Evolutionary conservation across 1,140 invertebrate species (phyloP), one percentile per base, ranked within the genome.

Genomic region (Trachymyrmex cornetzi): DNA sequence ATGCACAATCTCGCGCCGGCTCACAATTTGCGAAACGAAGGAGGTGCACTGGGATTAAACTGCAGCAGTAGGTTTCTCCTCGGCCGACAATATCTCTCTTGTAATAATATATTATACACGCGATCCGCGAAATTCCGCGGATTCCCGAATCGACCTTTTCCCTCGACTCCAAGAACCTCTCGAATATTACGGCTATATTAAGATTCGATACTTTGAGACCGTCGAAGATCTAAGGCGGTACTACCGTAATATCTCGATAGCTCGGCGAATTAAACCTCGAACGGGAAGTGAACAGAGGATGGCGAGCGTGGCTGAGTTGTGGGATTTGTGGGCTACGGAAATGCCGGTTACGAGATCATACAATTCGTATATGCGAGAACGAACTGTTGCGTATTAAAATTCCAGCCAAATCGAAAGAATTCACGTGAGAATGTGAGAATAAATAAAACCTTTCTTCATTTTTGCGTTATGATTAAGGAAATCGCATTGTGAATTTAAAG

Each of bases 101-200:
- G 59, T 11, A 44, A 64, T 77, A 77, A 77, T 77, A 50, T 77
- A 77, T 77, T 77, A 77, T 77, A 59, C 59, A 77, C 75, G 75
- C 75, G 38, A 38, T 77, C 75, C 66, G 38, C 75, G 59, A 77
- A 19, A 77, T 77, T 77, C 75, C 75, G 38, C 59, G 75, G 30
- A 77, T 77, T 77, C 75, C 22, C 19, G 59, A 7, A 2, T 24
- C 59, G 22, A 27, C 38, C 75, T 44, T 38, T 7, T 14, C 14
- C 34, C 22, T 6, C 11, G 64, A 24, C 34, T 19, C 24, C 38
- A 24, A 14, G n/a, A 63, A 27, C 16, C 19, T 64, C 38, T 77
- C 22, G 75, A 77, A 77, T 77, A 77, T 77, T 77, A 63, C 75
- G 11, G 59, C 59, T 77, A 64, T 77, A 77, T 77, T 77, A 77